Base-by-base conservation (phyloP, 2,113 vertebrate species). In the Anhinga anhinga region DNA sequence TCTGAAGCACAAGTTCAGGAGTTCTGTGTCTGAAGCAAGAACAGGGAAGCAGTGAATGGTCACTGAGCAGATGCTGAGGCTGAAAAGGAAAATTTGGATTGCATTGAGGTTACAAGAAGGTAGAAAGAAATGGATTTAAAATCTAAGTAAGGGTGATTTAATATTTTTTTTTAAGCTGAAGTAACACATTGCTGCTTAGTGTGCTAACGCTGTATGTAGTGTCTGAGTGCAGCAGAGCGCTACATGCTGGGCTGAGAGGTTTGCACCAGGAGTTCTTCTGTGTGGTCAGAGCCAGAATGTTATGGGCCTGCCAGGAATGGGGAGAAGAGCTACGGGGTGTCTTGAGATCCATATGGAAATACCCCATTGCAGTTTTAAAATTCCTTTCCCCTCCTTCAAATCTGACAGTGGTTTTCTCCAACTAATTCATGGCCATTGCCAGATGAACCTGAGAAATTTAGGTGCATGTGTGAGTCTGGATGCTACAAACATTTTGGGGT, bases 281-380 rank as follows among this genome's bases (percentile, higher is more conserved):
- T 59, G 23, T 53, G 94, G 62, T 50, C 90, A 92, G 79, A 91
- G 84, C n/a, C 82, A 86, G 36, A 63, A 45, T 1, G 0, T 17
- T 81, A 42, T 5, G 18, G 72, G 36, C 30, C 58, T 42, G 70
- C 4, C 27, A 65, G 50, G 44, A 69, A 23, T 5, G 71, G 77
- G 65, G 67, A 65, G 50, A 58, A 93, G 70, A 86, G 73, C 78
- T 4, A 34, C 0, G 7, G 86, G 84, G 74, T 83, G 63, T n/a
- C 73, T 95, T 27, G 7, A 45, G 84, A 94, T 88, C 80, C 67
- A 36, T 65, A 59, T 88, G 95, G 91, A 96, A 96, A 97, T 92
- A 82, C 61, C 63, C 73, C 59, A 20, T 20, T 72, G 72, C 38
- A 55, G 27, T 89, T 94, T 93, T 81, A 77, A 92, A 88, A 95